Percentiles rank a stretch among this genome's conserved stretches.
phyloP scores from a whole-genome alignment of 1,140 invertebrate genomes.

The Chironomus tepperi region DNA sequence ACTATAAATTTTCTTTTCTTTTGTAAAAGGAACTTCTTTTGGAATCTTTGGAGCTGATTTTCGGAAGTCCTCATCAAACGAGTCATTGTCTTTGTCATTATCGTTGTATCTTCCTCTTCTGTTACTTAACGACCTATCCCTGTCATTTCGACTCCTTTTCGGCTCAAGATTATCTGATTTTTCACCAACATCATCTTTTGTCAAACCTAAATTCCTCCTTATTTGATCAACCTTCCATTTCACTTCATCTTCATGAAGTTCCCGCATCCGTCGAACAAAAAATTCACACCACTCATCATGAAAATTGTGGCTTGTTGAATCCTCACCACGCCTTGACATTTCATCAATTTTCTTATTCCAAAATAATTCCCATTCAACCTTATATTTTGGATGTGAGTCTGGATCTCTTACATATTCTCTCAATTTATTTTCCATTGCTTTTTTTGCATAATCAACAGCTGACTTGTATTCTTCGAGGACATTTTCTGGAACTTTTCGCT shows the following conservation, averaged over 20 bases:
- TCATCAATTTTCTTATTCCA: slow-evolving; percentile 75
- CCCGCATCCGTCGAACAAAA: slow-evolving; percentile 70
- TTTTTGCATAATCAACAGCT: too few relatives aligned
- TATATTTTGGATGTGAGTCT: slow-evolving; percentile 75
- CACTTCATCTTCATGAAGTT: slow-evolving; percentile 53
- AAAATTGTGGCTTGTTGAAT: slow-evolving; percentile 64
- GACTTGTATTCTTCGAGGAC: too few relatives aligned
- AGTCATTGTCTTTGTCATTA: neutral
- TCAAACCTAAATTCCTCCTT: slow-evolving; percentile 44
- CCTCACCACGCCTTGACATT: slow-evolving; percentile 47
- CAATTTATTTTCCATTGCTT: slow-evolving; percentile 40
- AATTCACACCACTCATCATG: slow-evolving; percentile 78
- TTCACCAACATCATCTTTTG: slow-evolving; percentile 29
- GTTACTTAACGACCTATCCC: slow-evolving; percentile 25
- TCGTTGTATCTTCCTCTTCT: slow-evolving; percentile 24
- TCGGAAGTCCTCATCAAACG: neutral
- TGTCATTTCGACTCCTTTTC: slow-evolving; percentile 24
- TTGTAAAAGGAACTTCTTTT: neutral
- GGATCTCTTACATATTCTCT: slow-evolving; percentile 72
- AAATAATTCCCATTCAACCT: slow-evolving; percentile 79
- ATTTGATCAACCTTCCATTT: slow-evolving; percentile 39
- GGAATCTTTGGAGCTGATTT: neutral
- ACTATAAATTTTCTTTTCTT: neutral
- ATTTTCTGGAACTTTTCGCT: too few relatives aligned
- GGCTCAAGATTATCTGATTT: neutral